phyloP scores from a whole-genome alignment of 2,113 vertebrate species.

The Pica pica region DNA sequence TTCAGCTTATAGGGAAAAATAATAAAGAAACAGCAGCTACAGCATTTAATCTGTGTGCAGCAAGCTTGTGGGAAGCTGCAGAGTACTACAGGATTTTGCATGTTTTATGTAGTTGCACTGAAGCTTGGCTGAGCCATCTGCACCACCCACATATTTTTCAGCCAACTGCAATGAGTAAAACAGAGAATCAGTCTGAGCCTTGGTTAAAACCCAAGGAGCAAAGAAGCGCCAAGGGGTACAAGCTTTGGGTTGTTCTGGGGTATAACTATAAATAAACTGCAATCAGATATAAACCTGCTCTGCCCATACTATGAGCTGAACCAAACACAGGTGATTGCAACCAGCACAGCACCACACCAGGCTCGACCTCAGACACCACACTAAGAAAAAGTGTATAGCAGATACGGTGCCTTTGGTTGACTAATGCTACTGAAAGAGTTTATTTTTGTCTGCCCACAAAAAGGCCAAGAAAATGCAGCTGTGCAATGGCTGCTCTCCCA shows the following conservation, averaged over 20 bases:
- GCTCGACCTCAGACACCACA: neutral
- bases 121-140: slow-evolving; percentile 46
- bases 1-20: neutral
- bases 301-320: neutral
- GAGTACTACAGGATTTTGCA: slow-evolving; percentile 3
- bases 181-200: neutral
- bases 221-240: neutral
- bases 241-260: neutral
- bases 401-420: neutral
- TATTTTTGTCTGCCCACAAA: neutral
- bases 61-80: neutral
- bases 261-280: slow-evolving; percentile 39
- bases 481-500: neutral
- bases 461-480: neutral
- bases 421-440: neutral
- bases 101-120: neutral
- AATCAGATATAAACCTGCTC: slow-evolving; percentile 1
- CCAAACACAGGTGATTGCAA: neutral
- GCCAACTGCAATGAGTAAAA: slow-evolving; percentile 54
- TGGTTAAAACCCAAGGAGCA: slow-evolving; percentile 40
- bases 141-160: slow-evolving; percentile 20
- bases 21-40: neutral
- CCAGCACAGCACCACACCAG: neutral
- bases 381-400: neutral
- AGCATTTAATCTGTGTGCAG: neutral